phyloP scores from a whole-genome alignment of 2,888 invertebrate species.

The Dolichopus griseipennis region DNA sequence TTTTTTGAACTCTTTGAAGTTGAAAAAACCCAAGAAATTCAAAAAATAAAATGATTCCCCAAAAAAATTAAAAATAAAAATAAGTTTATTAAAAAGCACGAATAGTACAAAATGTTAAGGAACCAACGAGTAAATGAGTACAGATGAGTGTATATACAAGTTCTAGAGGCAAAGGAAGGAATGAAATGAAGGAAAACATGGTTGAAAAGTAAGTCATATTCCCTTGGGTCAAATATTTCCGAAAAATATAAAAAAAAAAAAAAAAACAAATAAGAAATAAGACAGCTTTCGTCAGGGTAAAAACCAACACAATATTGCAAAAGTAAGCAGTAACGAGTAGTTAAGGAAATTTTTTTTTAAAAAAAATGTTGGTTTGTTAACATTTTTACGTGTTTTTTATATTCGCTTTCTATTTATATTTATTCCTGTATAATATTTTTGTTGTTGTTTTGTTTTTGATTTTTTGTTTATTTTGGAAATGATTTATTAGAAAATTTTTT shows the following conservation, averaged over 20 bases:
- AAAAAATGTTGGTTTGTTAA: conserved; percentile 2
- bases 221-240: conserved; percentile 4
- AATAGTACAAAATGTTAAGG: background rate
- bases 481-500: background rate
- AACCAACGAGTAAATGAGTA: background rate
- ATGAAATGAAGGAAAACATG: background rate
- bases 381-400: background rate
- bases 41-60: no score
- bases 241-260: background rate
- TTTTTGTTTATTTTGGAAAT: background rate
- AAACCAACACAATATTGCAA: background rate
- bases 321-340: background rate
- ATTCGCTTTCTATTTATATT: no score
- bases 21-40: no score
- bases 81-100: background rate
- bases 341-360: background rate
- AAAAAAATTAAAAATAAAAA: background rate
- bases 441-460: background rate
- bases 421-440: no score
- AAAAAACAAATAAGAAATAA: background rate
- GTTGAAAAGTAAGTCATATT: conserved; percentile 1
- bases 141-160: background rate
- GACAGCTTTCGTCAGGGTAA: background rate
- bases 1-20: no score
- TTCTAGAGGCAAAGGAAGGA: background rate